Base-by-base conservation (phyloP, 2,113 vertebrate genomes). In the Ellobius talpinus region DNA sequence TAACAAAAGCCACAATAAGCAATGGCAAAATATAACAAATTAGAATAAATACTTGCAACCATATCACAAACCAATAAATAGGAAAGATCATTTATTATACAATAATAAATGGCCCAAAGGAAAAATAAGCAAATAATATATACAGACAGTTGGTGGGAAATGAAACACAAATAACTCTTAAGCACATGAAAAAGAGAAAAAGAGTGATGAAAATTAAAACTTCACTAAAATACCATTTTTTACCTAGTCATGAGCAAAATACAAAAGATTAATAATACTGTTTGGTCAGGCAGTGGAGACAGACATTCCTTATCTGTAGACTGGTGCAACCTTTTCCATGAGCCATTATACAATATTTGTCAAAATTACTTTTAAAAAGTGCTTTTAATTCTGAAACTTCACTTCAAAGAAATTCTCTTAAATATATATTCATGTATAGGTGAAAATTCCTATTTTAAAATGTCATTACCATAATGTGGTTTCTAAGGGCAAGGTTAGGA, bases 171-270 rank as follows among this genome's bases (percentile, higher is more conserved):
- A 96, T 96, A 96, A 93, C 65, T 97, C 58, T 88, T 86, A 95
- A 95, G 91, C 47, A 94, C 23, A 86, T 88, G 52, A 95, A 95
- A 93, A 96, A 76, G 24, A 91, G 58, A 95, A 78, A 93, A 96
- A 93, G 93, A 93, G 84, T 93, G 78, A 95, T 93, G 78, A 81
- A 94, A 96, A 97, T 96, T 96, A 96, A 96, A 97, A 96, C 63
- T 50, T 88, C 33, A 95, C 29, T 85, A 92, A 95, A 68, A 93
- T 24, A n/a, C 55, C 63, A 96, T 96, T 97, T 33, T 96, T 94
- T 52, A 91, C 47, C 87, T 89, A 95, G 87, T 23, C 89, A 91
- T 91, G n/a, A 21, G 33, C 87, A 97, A 95, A 91, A 79, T 85
- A 93, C 61, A 90, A 78, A 96, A 96, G 84, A 96, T 96, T 87